Base-by-base conservation (phyloP, 2,797 vertebrate species). In the Pristis pectinata region DNA sequence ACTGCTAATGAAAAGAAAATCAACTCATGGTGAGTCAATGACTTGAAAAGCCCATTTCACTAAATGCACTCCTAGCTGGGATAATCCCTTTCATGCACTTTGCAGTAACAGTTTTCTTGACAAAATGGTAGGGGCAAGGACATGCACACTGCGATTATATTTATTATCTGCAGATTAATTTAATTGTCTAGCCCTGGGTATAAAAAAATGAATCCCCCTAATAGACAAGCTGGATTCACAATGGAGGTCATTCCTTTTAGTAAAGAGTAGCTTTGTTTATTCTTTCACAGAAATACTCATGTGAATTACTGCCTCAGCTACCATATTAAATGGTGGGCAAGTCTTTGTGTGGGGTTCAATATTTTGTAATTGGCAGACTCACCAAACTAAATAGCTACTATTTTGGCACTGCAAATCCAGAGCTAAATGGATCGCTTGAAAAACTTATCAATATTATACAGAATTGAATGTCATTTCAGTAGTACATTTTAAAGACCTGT, bases 111-210 rank as follows among this genome's bases (percentile, higher is more conserved):
- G 19, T 64, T 41, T 91, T 91, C 37, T 8, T 22, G 7, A 19
- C 37, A 79, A 67, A 67, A 64, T 24, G 64, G n/a, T 41, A 67
- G 87, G 19, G 19, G 37, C n/a, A 74, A 76, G 72, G 41, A 56
- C 44, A 74, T 2, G 70, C 92, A 72, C 44, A 34, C 13, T 76
- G 44, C 76, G 11, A 94, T 76, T 76, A 56, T 53, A 56, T 70
- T 76, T 94, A 44, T 94, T 76, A 94, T 56, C 70, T 10, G 94
- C 27, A 74, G 67, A 94, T 94, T 94, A 94, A 30, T 93, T 93
- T 72, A 30, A 76, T 76, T 27, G 49, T 27, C 13, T 34, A 17
- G 70, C 76, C 67, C 30, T 76, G 34, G 24, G 19, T 93, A n/a
- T 34, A 56, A 53, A 76, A n/a, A 87, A 7, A 74, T 94, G 74